phyloP scores from a whole-genome alignment of 2,797 vertebrate species.

The Schizothorax lantsangensis region DNA sequence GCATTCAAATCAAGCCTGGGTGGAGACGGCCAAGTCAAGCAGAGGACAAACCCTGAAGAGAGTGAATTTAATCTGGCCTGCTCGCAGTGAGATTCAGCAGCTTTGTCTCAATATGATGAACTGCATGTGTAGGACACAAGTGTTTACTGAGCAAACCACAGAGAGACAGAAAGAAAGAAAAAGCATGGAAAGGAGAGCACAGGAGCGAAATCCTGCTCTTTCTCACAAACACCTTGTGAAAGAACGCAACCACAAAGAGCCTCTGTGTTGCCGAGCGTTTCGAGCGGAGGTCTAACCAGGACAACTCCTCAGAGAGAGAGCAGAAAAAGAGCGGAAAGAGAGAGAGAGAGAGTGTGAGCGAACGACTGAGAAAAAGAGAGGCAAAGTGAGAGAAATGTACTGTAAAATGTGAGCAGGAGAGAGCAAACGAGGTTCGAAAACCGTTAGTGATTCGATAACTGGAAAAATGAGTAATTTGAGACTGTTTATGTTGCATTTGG shows the following conservation, averaged over 20 bases:
- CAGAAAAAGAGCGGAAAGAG: constrained; percentile 54
- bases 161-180: constrained; percentile 49
- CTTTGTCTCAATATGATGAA: constrained; percentile 65
- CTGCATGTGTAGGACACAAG: constrained; percentile 63
- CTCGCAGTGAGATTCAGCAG: constrained; percentile 20
- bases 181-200: constrained; percentile 61
- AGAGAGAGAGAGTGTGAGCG: constrained; percentile 24
- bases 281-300: constrained; percentile 72
- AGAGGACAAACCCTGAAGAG: not conserved
- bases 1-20: constrained; percentile 22
- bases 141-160: constrained; percentile 68
- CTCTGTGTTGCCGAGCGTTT: constrained; percentile 73
- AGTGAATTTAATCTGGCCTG: constrained; percentile 28
- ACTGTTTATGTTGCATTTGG: constrained; percentile 72
- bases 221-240: constrained; percentile 77
- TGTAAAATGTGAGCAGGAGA: constrained; percentile 32
- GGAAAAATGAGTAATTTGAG: constrained; percentile 69
- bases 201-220: constrained; percentile 70
- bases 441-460: constrained; percentile 66
- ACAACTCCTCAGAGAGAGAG: constrained; percentile 72
- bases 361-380: constrained; percentile 43
- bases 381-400: constrained; percentile 21
- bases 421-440: constrained; percentile 61
- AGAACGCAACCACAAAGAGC: constrained; percentile 73
- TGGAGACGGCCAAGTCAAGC: constrained; percentile 8